Percentiles rank a stretch among this genome's conserved stretches.
Conservation (phyloP, 2,888 invertebrate genomes). For the Coleophora flavipennella region DNA sequence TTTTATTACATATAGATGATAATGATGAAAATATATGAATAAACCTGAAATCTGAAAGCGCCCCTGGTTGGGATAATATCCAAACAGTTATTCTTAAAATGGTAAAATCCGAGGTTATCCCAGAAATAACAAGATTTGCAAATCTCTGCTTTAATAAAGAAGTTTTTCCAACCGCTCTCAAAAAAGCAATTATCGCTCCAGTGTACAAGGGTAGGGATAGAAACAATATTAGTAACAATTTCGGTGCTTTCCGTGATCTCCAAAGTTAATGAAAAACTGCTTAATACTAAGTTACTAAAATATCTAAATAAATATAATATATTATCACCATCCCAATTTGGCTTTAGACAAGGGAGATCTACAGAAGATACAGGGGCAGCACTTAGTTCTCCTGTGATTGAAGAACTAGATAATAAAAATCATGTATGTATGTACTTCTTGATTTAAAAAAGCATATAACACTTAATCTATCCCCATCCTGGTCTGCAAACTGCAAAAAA, state of each 20-base stretch:
- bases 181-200: slow-evolving; percentile 7
- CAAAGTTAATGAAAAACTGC: slow-evolving; percentile 11
- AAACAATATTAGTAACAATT: slow-evolving; percentile 8
- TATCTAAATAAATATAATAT: background rate
- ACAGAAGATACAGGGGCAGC: background rate
- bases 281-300: slow-evolving; percentile 8
- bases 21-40: background rate
- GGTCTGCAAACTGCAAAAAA: background rate
- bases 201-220: slow-evolving; percentile 9
- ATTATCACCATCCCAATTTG: background rate
- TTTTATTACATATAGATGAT: background rate
- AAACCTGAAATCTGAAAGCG: background rate
- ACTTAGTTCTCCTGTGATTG: slow-evolving; percentile 3
- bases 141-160: slow-evolving; percentile 4
- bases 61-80: background rate
- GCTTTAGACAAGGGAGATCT: background rate
- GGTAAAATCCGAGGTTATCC: background rate
- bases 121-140: slow-evolving; percentile 2
- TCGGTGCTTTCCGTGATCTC: slow-evolving; percentile 7
- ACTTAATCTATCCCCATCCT: slow-evolving; percentile 7
- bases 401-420: slow-evolving; percentile 5
- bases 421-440: slow-evolving; percentile 6
- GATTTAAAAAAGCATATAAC: slow-evolving; percentile 10
- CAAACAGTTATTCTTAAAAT: background rate
- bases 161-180: slow-evolving; percentile 7